These are phyloP conservation scores for Petaurus breviceps DNA, from an alignment of 2,113 vertebrate species.

Conservation along the genomic window DNA sequence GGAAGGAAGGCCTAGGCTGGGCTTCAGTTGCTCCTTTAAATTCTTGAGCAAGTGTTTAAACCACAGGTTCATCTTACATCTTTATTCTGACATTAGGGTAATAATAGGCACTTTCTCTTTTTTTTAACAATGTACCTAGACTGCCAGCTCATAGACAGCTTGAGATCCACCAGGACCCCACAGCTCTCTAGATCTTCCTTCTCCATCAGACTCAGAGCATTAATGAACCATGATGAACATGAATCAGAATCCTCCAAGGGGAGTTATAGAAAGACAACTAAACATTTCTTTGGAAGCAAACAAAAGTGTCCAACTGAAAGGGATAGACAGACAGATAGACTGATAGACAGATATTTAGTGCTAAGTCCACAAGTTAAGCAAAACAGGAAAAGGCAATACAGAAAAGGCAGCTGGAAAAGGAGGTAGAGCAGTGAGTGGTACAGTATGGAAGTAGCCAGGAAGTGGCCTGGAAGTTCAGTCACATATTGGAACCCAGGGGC, in stretches of 20 bases:
- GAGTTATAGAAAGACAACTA: background rate
- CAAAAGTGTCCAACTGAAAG: background rate
- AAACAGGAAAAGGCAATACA: background rate
- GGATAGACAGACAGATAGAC: background rate
- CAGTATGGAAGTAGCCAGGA: background rate
- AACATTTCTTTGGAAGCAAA: background rate
- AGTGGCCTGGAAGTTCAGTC: background rate
- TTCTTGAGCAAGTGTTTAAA: background rate
- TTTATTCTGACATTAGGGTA: background rate
- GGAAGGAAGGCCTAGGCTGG: background rate
- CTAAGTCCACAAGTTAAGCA: background rate
- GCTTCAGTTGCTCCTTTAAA: background rate
- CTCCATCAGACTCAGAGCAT: background rate
- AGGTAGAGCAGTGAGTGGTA: background rate
- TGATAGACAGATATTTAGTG: background rate
- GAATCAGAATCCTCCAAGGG: background rate
- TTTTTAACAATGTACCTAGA: background rate
- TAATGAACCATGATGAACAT: too few relatives aligned
- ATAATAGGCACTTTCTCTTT: background rate
- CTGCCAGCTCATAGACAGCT: too few relatives aligned
- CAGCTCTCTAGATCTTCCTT: background rate
- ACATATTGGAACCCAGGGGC: too few relatives aligned
- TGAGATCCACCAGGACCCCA: background rate
- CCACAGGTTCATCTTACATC: too few relatives aligned
- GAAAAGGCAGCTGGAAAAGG: background rate